Evolutionary conservation across 2,797 vertebrate genomes (phyloP).

Genomic region (Coccyzus lansbergi): DNA sequence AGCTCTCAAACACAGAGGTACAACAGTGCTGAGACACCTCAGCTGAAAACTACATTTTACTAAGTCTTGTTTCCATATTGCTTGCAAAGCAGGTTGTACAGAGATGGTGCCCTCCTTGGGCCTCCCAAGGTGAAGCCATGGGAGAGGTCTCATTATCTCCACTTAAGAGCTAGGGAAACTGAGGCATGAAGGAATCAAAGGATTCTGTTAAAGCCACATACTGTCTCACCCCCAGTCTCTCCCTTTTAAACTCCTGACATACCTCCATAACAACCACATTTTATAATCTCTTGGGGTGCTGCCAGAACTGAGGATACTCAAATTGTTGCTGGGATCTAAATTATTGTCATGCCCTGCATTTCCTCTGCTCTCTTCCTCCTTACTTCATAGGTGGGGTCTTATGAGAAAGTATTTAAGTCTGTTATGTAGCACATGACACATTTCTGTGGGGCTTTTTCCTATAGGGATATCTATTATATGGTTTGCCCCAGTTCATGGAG

Average conservation of each 20-base stretch:
- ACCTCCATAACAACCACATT: not conserved
- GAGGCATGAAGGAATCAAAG: not conserved
- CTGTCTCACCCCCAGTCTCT: not conserved
- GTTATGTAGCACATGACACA: not conserved
- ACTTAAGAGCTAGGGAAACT: not conserved
- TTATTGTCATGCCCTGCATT: not conserved
- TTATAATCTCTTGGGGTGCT: not conserved
- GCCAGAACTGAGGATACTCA: not conserved
- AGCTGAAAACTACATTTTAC: not conserved
- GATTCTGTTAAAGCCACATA: not conserved
- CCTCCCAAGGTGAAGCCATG: not conserved
- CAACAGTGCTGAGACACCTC: not conserved
- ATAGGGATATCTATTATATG: not conserved
- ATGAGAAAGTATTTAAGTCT: not conserved
- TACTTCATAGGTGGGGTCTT: not conserved
- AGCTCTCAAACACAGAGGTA: constrained; percentile 98
- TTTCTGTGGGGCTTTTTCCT: not conserved
- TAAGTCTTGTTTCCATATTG: not conserved
- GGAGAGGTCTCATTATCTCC: not conserved
- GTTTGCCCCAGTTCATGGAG: not conserved
- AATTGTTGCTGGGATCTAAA: not conserved
- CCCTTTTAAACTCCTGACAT: not conserved
- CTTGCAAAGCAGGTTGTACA: not conserved
- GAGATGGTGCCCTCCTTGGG: not conserved
- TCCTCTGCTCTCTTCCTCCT: not conserved